A percentile compares a stretch with the other conserved stretches of the same genome.
Evolutionary conservation across 2,888 invertebrate species (phyloP).

Genomic region (Ophioninae sp.): DNA sequence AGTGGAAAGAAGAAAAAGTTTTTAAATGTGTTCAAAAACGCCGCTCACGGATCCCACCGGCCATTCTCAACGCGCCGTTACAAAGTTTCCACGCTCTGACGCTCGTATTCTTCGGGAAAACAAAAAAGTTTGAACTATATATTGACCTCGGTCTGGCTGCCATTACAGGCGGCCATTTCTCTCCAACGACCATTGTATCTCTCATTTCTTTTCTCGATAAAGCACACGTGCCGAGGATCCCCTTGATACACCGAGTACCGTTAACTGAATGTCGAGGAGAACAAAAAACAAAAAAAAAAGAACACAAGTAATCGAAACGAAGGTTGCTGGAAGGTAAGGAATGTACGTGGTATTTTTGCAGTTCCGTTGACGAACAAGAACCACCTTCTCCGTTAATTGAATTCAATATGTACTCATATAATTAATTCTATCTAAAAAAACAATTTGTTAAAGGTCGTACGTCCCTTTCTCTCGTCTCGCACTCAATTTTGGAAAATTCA

Average conservation of each 20-base stretch:
- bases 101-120: background rate
- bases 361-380: no score
- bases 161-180: background rate
- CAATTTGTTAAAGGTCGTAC: no score
- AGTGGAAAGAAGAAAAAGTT: conserved; percentile 41
- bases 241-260: background rate
- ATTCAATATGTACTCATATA: no score
- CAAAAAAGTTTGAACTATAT: conserved; percentile 28
- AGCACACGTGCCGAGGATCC: background rate
- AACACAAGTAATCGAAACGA: background rate
- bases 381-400: no score
- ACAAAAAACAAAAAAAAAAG: no score
- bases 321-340: no score
- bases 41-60: background rate
- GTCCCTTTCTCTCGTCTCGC: background rate
- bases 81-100: conserved; percentile 42
- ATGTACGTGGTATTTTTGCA: no score
- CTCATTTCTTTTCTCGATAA: background rate
- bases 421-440: no score
- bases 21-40: conserved; percentile 25
- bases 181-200: conserved; percentile 2
- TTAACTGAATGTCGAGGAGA: background rate
- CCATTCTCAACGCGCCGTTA: conserved; percentile 23
- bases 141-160: conserved; percentile 18
- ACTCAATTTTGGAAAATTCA: conserved; percentile 3